These are phyloP conservation scores for Anomalospiza imberbis DNA, from an alignment of 2,797 vertebrate genomes.

Conservation along the genomic window DNA sequence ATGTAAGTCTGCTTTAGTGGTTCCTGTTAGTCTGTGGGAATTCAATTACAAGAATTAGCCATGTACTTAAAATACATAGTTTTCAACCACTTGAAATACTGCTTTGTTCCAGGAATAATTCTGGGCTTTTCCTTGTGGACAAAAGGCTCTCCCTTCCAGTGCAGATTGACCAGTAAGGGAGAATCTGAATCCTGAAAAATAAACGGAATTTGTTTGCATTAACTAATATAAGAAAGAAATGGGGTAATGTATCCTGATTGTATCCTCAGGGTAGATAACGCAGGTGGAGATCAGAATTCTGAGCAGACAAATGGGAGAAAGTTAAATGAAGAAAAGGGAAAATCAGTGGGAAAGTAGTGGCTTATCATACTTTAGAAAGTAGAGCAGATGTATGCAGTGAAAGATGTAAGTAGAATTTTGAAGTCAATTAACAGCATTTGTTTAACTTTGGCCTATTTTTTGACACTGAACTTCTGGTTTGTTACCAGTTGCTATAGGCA, in stretches of 20 bases:
- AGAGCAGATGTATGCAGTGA: background rate
- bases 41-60: background rate
- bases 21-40: background rate
- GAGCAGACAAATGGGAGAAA: background rate
- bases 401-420: background rate
- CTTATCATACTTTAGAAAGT: background rate
- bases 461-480: background rate
- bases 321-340: background rate
- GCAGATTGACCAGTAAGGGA: background rate
- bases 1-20: background rate
- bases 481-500: background rate
- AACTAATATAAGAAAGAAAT: background rate
- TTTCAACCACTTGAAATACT: background rate
- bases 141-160: background rate
- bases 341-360: background rate
- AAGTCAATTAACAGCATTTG: accelerated
- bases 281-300: background rate
- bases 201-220: background rate
- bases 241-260: background rate
- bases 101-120: background rate
- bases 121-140: background rate
- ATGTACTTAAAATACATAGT: background rate
- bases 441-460: background rate
- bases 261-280: background rate
- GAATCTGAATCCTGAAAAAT: background rate